These are phyloP conservation scores for Prionace glauca DNA, from an alignment of 2,797 vertebrate genomes.

Conservation along the genomic window DNA sequence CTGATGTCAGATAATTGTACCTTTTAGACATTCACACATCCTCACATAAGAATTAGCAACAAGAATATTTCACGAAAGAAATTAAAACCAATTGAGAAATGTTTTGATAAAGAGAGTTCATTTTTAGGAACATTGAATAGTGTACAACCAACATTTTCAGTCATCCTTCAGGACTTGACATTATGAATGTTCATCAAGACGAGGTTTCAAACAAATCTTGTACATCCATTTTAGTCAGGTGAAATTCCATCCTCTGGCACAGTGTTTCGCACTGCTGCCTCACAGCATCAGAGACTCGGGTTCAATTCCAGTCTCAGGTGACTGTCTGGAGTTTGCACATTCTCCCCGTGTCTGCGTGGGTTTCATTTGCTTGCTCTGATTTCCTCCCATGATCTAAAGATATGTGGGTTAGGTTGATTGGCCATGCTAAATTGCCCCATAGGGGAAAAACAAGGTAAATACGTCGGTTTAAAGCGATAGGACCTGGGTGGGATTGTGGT, in stretches of 20 bases:
- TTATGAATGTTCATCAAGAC: neutral
- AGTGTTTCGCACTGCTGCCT: too few relatives aligned
- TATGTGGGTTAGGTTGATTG: too few relatives aligned
- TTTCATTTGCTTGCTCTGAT: too few relatives aligned
- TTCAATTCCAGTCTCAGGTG: too few relatives aligned
- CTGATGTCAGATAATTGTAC: neutral
- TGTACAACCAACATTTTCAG: neutral
- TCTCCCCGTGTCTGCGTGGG: too few relatives aligned
- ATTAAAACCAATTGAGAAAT: neutral
- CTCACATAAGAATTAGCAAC: neutral
- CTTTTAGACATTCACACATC: neutral
- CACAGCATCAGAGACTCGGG: too few relatives aligned
- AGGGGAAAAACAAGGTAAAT: too few relatives aligned
- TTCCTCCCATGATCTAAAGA: too few relatives aligned
- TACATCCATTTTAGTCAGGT: neutral
- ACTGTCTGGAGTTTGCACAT: too few relatives aligned
- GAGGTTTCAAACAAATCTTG: neutral
- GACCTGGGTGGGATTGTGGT: too few relatives aligned
- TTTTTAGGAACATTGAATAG: neutral
- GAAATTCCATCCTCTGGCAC: neutral
- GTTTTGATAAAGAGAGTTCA: neutral
- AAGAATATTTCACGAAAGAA: neutral
- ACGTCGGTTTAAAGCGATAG: too few relatives aligned
- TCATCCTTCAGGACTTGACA: neutral
- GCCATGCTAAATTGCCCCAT: too few relatives aligned